Evolutionary conservation across 2,113 vertebrate species (phyloP), one percentile per base, ranked within the genome.

Genomic region (Carassius carassius): DNA sequence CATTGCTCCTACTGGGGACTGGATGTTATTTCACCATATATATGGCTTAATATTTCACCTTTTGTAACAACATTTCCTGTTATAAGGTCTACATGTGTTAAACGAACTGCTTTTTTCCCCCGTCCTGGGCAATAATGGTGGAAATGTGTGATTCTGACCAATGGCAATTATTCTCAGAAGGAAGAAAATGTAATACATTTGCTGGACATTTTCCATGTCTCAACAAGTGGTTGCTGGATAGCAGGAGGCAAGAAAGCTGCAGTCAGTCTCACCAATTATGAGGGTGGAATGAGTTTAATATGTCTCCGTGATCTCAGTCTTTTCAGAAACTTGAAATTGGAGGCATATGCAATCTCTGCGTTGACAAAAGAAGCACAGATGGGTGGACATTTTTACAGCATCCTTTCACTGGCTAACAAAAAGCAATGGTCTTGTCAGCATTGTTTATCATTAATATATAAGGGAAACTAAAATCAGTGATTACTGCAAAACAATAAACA

Each of bases 141-240:
- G 1, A 4, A n/a, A 72, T 44, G 73, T 51, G 44, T 5, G 1
- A 75, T 75, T 75, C 23, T 75, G n/a, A 51, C 47, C 23, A 54
- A 29, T 51, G 49, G 47, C 3, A 13, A 54, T 54, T 19, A 29
- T 51, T 16, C 44, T 75, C 47, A 10, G 19, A 25, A 29, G 73
- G 73, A 76, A 32, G 73, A 29, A 75, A 47, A 49, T 75, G 44
- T 51, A 49, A 75, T 23, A 29, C 23, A 54, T 51, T 29, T 1
- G 1, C 47, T 29, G n/a, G n/a, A 29, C 73, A 76, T 76, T 54
- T 51, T 76, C 47, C 44, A 29, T 76, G 23, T 76, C 73, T 54
- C 47, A 54, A 54, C 23, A 32, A 76, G 47, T 75, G 25, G 13
- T 51, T 25, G 23, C 47, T 76, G 23, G 23, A 75, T 29, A 10